These are phyloP conservation scores for Isotomurus palustris DNA, from an alignment of 2,888 invertebrate species.

Conservation along the genomic window DNA sequence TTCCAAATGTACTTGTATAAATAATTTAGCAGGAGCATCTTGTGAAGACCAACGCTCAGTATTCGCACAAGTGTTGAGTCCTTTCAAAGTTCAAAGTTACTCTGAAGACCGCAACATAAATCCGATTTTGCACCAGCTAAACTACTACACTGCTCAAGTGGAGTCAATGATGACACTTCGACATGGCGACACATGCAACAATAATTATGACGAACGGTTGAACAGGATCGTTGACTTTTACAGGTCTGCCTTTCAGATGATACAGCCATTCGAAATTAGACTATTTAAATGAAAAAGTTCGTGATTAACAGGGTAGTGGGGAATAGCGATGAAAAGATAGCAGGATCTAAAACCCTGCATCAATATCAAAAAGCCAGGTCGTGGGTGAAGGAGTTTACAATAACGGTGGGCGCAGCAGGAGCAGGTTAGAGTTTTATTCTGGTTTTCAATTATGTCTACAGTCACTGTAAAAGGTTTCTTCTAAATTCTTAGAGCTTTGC, in stretches of 20 bases:
- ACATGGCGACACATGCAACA: constrained; percentile 12
- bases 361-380: constrained; percentile 14
- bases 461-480: no score
- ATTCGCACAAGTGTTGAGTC: constrained; percentile 9
- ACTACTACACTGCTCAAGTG: constrained; percentile 11
- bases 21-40: constrained; percentile 6
- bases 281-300: no score
- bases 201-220: neutral
- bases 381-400: constrained; percentile 16
- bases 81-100: constrained; percentile 7
- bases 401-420: constrained; percentile 6
- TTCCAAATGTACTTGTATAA: constrained; percentile 15
- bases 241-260: no score
- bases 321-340: constrained; percentile 7
- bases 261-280: no score
- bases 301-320: constrained; percentile 12
- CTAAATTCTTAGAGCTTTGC: constrained; percentile 17
- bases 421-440: neutral
- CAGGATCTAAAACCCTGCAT: constrained; percentile 8
- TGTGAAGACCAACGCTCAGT: constrained; percentile 10
- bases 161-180: constrained; percentile 16
- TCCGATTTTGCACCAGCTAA: constrained; percentile 11
- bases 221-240: constrained; percentile 21
- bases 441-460: no score
- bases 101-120: constrained; percentile 10